Base-by-base conservation (phyloP, 2,888 invertebrate species). In the Chrysomela aeneicollis region DNA sequence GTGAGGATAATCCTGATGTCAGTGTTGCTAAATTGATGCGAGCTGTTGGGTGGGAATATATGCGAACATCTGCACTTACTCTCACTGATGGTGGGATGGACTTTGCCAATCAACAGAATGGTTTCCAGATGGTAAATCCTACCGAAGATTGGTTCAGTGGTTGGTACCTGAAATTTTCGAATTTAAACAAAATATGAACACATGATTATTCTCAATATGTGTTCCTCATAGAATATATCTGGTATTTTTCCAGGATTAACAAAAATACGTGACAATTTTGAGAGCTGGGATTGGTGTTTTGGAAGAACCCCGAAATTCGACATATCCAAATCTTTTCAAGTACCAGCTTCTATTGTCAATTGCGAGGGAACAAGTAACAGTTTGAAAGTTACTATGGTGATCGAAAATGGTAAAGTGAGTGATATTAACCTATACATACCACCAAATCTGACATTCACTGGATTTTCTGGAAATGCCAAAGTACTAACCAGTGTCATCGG, bases 61-160 rank as follows among this genome's bases (percentile, higher is more conserved):
- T 96, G 66, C 87, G 92, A 57, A 93, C 93, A 0, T 85, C 87
- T 18, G 88, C 92, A 0, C 81, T 89, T 30, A 85, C 86, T 21
- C 76, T 92, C 12, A 86, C 86, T 65, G 93, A 94, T 78, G 92
- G 91, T 21, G 93, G 92, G 0, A 86, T 88, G 74, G 86, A 87
- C 62, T 86, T 88, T 72, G 89, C 92, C 71, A 87, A 89, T 77
- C 86, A 89, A 77, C 94, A 94, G 81, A 87, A 90, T 73, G 95
- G 95, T 52, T 95, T 94, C 82, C 93, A 94, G 78, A 87, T 90
- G 79, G 85, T 95, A 57, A 94, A 94, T 83, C 95, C 95, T 1
- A 92, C 92, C 0, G 92, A 95, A 73, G 89, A 91, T 71, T 94
- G 93, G 92, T 95, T 94, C 81, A 93, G 93, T 80, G 94, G 92